Percentiles rank a stretch among this genome's conserved stretches.
phyloP scores from a whole-genome alignment of 2,113 vertebrate species.

The Chamaea fasciata region DNA sequence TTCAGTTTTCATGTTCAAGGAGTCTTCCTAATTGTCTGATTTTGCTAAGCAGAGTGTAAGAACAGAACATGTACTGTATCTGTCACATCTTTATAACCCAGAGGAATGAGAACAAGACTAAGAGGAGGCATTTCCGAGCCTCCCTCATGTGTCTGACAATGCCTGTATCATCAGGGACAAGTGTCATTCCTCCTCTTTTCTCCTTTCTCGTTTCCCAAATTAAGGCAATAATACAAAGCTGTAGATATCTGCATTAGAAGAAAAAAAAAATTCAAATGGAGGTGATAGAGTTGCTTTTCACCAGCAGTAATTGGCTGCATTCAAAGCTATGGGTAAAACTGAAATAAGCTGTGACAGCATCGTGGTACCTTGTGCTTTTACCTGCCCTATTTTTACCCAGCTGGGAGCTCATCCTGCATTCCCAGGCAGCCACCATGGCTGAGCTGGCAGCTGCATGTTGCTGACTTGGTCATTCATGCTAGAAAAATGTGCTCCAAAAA shows the following conservation, averaged over 20 bases:
- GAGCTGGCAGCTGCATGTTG: background rate
- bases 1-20: background rate
- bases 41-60: slow-evolving; percentile 1
- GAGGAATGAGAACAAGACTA: slow-evolving; percentile 33
- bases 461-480: background rate
- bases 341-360: background rate
- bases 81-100: slow-evolving; percentile 18
- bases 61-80: background rate
- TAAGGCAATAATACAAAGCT: slow-evolving; percentile 2
- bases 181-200: slow-evolving; percentile 15
- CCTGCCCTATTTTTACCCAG: background rate
- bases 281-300: background rate
- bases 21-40: background rate
- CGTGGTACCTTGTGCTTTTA: background rate
- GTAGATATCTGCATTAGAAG: background rate
- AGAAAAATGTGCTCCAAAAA: background rate
- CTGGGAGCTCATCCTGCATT: background rate
- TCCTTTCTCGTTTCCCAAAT: slow-evolving; percentile 18
- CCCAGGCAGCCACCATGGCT: background rate
- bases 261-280: background rate
- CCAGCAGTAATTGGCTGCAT: background rate
- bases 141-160: slow-evolving; percentile 11
- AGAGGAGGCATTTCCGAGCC: slow-evolving; percentile 12
- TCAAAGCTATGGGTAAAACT: background rate
- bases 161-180: background rate